Conservation (phyloP, 2,113 vertebrate genomes). For the Petroica traversi region DNA sequence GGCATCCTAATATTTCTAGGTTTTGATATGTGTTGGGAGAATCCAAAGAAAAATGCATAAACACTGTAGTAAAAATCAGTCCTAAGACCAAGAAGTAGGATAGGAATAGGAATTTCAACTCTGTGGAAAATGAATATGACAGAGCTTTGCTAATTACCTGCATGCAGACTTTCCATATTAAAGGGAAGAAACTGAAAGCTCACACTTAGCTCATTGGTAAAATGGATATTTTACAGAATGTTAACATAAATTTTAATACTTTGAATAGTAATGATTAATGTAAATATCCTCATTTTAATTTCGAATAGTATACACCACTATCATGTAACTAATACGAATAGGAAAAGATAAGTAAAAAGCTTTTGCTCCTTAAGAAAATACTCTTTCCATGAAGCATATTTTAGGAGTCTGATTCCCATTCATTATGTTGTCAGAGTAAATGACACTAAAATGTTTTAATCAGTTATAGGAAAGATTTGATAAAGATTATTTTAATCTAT, state of each 20-base stretch:
- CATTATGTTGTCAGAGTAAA: conserved; percentile 39
- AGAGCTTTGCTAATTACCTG: not conserved
- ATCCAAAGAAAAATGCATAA: not conserved
- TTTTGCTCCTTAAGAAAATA: not conserved
- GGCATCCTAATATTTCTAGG: not conserved
- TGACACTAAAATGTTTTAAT: conserved; percentile 23
- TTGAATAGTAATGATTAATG: not conserved
- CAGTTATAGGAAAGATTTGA: not conserved
- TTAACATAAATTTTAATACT: not conserved
- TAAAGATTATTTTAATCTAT: conserved; percentile 21
- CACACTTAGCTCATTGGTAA: not conserved
- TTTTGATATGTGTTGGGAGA: not conserved
- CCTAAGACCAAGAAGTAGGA: not conserved
- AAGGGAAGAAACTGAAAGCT: not conserved
- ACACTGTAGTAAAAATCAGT: not conserved
- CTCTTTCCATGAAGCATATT: not conserved
- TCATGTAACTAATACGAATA: not conserved
- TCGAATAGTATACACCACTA: not conserved
- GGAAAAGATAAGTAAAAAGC: not conserved
- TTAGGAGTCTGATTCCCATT: not conserved
- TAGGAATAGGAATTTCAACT: not conserved
- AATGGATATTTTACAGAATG: not conserved
- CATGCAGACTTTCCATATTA: not conserved
- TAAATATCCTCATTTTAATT: not conserved
- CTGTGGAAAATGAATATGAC: not conserved